A percentile compares a stretch with the other conserved stretches of the same genome.
Conservation (phyloP, 2,113 vertebrate species). For the Microtus montanus region DNA sequence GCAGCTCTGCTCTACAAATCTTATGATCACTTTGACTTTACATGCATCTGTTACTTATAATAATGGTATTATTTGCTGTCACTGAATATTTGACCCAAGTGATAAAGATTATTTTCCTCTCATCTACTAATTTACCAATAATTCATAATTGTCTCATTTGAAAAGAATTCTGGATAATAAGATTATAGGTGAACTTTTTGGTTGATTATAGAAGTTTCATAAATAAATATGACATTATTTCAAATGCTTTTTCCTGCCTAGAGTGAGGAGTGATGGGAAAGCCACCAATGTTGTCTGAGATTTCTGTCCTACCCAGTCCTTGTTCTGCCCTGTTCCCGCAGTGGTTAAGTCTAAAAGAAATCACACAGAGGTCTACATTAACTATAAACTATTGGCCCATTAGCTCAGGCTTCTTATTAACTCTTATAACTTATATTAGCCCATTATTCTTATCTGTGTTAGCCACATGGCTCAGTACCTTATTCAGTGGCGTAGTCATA, state of each 20-base stretch:
- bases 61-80: background rate
- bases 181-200: background rate
- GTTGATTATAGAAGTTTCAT: conserved; percentile 1
- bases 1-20: background rate
- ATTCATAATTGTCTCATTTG: background rate
- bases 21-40: background rate
- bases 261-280: background rate
- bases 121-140: background rate
- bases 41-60: background rate
- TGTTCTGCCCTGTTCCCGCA: too few species aligned
- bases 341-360: too few species aligned
- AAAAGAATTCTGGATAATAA: background rate
- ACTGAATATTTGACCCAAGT: background rate
- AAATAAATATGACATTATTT: conserved; percentile 15
- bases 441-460: too few species aligned
- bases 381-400: too few species aligned
- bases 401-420: too few species aligned
- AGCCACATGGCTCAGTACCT: too few species aligned
- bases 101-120: background rate
- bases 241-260: background rate
- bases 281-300: too few species aligned
- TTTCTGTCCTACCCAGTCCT: too few species aligned
- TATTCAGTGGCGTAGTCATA: too few species aligned
- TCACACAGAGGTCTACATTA: too few species aligned
- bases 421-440: too few species aligned